Conservation (phyloP, 1,140 invertebrate genomes). For the Hetaerina americana region DNA sequence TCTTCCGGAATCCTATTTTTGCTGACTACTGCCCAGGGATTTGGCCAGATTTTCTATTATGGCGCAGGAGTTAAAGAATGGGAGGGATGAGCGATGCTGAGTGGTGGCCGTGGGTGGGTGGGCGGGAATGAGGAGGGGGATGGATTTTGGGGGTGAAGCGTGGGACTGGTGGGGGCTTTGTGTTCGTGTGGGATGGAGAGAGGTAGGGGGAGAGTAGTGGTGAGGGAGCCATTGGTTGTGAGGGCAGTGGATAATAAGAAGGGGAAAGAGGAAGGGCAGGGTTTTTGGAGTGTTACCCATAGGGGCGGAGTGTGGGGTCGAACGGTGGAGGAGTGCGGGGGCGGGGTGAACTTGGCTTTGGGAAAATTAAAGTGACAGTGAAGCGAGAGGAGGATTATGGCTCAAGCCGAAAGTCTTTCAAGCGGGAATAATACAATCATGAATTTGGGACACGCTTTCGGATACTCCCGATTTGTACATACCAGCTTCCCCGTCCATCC, state of each 20-base stretch:
- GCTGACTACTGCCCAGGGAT: slow-evolving; percentile 16
- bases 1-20: slow-evolving; percentile 16
- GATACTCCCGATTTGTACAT: not conserved
- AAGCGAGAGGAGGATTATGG: slow-evolving; percentile 11
- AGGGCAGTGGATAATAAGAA: too few relatives aligned
- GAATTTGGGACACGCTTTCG: slow-evolving; percentile 8
- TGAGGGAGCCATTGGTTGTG: too few relatives aligned
- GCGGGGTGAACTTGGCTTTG: slow-evolving; percentile 7
- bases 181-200: too few relatives aligned
- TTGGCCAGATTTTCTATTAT: slow-evolving; percentile 17
- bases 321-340: too few relatives aligned
- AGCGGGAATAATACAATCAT: slow-evolving; percentile 8
- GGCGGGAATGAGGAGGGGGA: too few relatives aligned
- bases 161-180: too few relatives aligned
- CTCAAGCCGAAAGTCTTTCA: not conserved
- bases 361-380: slow-evolving; percentile 17
- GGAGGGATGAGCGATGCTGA: not conserved
- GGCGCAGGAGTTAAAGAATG: slow-evolving; percentile 6
- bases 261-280: too few relatives aligned
- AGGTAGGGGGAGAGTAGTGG: not conserved
- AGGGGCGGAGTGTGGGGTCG: too few relatives aligned
- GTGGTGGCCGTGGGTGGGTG: not conserved
- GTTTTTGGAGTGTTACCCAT: too few relatives aligned
- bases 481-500: slow-evolving; percentile 2
- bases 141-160: too few relatives aligned